Base-by-base conservation (phyloP, 2,113 vertebrate species). In the Melanotaenia duboulayi region DNA sequence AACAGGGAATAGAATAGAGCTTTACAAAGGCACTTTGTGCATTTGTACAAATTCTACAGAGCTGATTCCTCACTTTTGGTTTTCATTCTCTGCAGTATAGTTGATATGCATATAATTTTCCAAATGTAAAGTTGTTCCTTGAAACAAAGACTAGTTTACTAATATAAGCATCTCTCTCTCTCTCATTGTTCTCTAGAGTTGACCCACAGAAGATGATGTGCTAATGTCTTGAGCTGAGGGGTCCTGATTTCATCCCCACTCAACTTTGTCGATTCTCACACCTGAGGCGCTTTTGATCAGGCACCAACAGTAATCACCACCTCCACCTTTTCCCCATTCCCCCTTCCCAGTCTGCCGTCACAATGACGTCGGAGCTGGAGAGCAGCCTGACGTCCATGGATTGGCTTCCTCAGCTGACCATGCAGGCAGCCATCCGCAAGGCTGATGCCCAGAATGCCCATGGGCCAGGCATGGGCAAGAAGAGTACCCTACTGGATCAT, bases 331-430 rank as follows among this genome's bases (percentile, higher is more conserved):
- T 80, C 82, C 80, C 87, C 71, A 20, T n/a, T 77, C 82, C 76
- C 55, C 65, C 65, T 40, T 9, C 32, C 76, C 86, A 67, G 81
- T 84, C 91, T 84, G 87, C 80, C 81, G 87, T 89, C 88, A 81
- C 89, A 92, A 97, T 97, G 96, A 96, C 96, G 87, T 97, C 96
- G 89, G 96, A 97, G 94, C 94, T 97, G 94, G 96, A 97, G 91
- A 97, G 96, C 92, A 97, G 96, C 91, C 85, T 97, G 85, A 97
- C 96, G 84, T 96, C 96, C 92, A 97, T 97, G 96, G 96, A 97
- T 89, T 97, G 96, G 96, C 94, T 97, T 81, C 96, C 96, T 74
- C 95, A 97, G 92, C 93, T 97, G 67, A 96, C 95, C 84, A 96
- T 97, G 95, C 94, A 96, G 91, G 96, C 96, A 22, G 95, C 95